Percentiles rank a stretch among this genome's conserved stretches.
Conservation (phyloP, 2,797 vertebrate species). For the Galaxias olidus region DNA sequence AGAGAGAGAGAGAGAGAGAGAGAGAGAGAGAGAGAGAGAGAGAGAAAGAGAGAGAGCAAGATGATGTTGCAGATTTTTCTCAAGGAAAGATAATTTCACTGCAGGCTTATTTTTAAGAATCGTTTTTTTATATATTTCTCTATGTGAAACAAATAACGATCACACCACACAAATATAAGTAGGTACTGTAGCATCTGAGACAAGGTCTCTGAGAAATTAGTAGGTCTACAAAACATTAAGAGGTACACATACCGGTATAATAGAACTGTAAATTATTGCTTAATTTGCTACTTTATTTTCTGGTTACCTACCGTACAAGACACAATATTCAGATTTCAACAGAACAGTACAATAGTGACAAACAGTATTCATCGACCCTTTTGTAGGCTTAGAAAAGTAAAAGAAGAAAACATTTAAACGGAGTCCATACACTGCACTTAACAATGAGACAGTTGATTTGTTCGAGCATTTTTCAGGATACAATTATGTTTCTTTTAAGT, state of each 20-base stretch:
- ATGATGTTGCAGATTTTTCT: constrained; percentile 54
- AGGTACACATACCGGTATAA: constrained; percentile 71
- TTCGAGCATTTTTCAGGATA: constrained; percentile 55
- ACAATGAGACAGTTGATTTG: constrained; percentile 65
- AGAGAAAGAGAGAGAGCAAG: not conserved
- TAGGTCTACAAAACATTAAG: constrained; percentile 69
- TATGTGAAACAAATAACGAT: constrained; percentile 80
- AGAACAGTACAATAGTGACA: constrained; percentile 74
- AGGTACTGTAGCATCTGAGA: constrained; percentile 74
- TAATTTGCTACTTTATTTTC: constrained; percentile 79
- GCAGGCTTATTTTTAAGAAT: constrained; percentile 73
- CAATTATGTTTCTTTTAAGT: constrained; percentile 35
- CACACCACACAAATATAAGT: constrained; percentile 81
- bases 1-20: not conserved
- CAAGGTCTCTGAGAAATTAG: constrained; percentile 71
- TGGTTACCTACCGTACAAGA: constrained; percentile 77
- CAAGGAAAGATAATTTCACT: constrained; percentile 66
- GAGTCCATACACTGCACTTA: constrained; percentile 70
- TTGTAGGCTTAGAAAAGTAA: constrained; percentile 62
- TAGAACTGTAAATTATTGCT: constrained; percentile 83
- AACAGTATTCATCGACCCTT: constrained; percentile 66
- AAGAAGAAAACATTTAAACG: constrained; percentile 64
- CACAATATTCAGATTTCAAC: constrained; percentile 77
- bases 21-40: not conserved
- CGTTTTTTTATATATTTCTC: constrained; percentile 75